These are phyloP conservation scores for Tychaedon coryphoeus DNA, from an alignment of 2,113 vertebrate species.

Conservation along the genomic window DNA sequence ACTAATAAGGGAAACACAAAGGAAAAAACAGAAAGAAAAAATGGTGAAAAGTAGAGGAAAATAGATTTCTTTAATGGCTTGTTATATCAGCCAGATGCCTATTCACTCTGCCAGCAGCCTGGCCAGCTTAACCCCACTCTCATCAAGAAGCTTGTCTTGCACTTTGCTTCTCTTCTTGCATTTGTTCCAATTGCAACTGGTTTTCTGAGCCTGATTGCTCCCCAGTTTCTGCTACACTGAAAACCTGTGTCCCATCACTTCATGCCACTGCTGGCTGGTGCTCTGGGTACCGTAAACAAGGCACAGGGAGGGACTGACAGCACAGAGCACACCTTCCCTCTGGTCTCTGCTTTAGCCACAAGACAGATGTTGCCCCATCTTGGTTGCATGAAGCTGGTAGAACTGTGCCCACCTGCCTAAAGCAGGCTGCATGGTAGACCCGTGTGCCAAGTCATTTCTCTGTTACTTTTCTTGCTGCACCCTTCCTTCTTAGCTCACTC, in stretches of 20 bases:
- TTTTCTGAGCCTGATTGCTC: neutral
- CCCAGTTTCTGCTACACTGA: neutral
- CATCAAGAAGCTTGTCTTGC: neutral
- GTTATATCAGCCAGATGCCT: neutral
- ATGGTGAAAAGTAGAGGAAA: neutral
- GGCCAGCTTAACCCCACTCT: neutral
- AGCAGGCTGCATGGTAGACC: neutral
- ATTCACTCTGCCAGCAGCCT: neutral
- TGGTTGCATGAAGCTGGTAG: neutral
- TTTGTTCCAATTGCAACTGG: neutral
- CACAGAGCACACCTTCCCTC: neutral
- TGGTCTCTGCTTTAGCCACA: accelerated
- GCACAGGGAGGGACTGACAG: neutral
- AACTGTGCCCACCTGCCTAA: neutral
- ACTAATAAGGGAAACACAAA: neutral
- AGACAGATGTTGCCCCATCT: neutral
- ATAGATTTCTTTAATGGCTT: neutral
- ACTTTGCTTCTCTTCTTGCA: neutral
- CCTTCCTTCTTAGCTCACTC: neutral
- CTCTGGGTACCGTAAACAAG: neutral
- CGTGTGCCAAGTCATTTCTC: neutral
- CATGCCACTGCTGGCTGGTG: neutral
- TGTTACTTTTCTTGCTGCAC: neutral
- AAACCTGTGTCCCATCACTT: neutral
- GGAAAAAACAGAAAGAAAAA: neutral